These are phyloP conservation scores for Drosophila cognata DNA, from an alignment of 2,888 invertebrate genomes.

Conservation along the genomic window DNA sequence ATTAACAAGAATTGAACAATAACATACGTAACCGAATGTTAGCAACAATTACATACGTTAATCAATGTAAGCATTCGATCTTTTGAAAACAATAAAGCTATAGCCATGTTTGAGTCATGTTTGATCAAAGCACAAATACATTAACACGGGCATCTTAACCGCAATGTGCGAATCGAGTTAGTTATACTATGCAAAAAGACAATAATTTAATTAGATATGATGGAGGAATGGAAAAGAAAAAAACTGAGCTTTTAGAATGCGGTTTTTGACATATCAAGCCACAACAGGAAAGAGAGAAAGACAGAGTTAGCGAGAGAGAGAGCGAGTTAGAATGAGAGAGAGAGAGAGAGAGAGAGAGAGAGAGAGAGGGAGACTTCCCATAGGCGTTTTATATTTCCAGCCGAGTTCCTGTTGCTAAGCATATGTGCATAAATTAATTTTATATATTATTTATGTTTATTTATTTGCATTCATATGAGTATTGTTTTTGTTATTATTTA, in stretches of 20 bases:
- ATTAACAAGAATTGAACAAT: conserved; percentile 9
- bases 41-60: conserved; percentile 7
- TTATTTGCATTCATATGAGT: conserved; percentile 49
- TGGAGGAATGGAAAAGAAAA: conserved; percentile 21
- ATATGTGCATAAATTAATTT: conserved; percentile 61
- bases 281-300: not conserved
- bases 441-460: conserved; percentile 24
- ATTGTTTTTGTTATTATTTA: not conserved
- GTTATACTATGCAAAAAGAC: not conserved
- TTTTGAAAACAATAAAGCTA: conserved; percentile 1
- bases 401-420: conserved; percentile 67
- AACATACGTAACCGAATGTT: conserved; percentile 4
- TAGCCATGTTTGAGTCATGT: conserved; percentile 11
- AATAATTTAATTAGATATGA: conserved; percentile 31
- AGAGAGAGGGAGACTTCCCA: not conserved
- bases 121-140: conserved; percentile 19
- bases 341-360: not conserved
- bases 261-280: conserved; percentile 34
- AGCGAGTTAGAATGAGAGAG: not conserved
- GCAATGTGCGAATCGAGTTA: conserved; percentile 42
- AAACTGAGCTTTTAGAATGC: conserved; percentile 30
- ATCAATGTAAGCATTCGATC: conserved; percentile 7
- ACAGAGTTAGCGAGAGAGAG: not conserved
- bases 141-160: conserved; percentile 30
- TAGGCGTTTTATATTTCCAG: conserved; percentile 35